phyloP scores from a whole-genome alignment of 2,797 vertebrate genomes.

The Cynopterus sphinx region DNA sequence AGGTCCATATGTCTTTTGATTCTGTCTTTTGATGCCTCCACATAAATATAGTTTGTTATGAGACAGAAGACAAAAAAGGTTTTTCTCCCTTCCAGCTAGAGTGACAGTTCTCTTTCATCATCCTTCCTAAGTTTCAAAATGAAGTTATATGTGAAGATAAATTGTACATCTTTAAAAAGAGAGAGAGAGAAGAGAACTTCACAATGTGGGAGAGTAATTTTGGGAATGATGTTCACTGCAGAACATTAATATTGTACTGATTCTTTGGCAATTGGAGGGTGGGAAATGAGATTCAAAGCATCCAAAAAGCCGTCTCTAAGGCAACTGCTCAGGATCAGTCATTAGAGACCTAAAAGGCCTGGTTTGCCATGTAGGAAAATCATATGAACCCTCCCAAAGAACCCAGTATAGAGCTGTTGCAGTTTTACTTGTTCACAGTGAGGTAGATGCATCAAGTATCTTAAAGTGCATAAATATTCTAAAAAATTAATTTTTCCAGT shows the following conservation, averaged over 20 bases:
- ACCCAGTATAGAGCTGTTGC: neutral
- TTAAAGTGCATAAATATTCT: neutral
- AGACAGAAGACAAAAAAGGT: neutral
- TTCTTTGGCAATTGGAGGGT: neutral
- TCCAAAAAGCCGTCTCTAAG: neutral
- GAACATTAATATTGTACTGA: neutral
- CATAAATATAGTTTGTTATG: neutral
- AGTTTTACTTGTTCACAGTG: neutral
- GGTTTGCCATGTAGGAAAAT: neutral
- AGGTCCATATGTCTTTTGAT: neutral
- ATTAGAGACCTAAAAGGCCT: neutral
- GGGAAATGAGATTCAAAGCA: neutral
- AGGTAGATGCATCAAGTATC: neutral
- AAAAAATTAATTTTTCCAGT: neutral
- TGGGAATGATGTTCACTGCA: neutral
- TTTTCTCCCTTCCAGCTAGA: neutral
- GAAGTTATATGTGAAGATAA: constrained; percentile 13
- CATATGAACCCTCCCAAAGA: neutral
- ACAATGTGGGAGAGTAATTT: neutral
- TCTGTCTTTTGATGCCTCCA: constrained; percentile 41
- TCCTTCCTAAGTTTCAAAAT: constrained; percentile 44
- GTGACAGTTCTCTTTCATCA: constrained; percentile 9
- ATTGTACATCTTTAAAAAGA: neutral
- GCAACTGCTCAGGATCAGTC: neutral
- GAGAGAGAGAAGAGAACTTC: neutral